Conservation (phyloP, 2,888 invertebrate genomes). For the Cacoxenus indagator region DNA sequence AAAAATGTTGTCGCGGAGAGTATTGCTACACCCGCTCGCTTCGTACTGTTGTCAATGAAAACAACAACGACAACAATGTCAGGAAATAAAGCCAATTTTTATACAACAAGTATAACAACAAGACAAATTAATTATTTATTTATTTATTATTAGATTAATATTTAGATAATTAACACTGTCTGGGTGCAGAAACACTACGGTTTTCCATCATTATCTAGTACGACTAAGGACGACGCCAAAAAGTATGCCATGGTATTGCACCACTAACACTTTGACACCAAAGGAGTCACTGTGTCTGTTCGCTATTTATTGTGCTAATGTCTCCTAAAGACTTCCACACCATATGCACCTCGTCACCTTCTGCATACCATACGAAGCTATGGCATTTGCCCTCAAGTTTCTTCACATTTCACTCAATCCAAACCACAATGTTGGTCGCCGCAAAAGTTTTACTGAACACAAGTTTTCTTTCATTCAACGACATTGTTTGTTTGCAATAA, state of each 20-base stretch:
- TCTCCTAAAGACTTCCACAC: too few species aligned
- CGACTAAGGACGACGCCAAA: constrained; percentile 45
- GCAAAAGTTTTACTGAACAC: neutral
- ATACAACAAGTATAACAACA: neutral
- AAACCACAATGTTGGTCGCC: neutral
- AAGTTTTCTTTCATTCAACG: neutral
- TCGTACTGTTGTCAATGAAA: constrained; percentile 42
- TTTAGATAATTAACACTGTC: too few species aligned
- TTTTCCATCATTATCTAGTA: too few species aligned
- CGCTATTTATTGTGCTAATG: neutral
- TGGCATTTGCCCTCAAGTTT: too few species aligned
- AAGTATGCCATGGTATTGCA: constrained; percentile 44
- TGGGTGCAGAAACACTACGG: too few species aligned
- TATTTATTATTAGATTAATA: too few species aligned
- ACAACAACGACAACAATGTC: neutral
- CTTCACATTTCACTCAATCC: neutral
- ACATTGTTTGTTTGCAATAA: constrained; percentile 30
- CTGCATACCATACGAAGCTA: too few species aligned
- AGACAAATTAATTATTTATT: too few species aligned
- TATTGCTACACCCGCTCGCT: constrained; percentile 16
- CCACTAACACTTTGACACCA: neutral
- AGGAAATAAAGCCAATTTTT: neutral
- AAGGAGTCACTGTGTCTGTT: constrained; percentile 4
- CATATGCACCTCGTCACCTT: too few species aligned
- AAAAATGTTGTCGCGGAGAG: neutral